Percentiles rank a stretch among this genome's conserved stretches.
phyloP scores from a whole-genome alignment of 1,140 invertebrate genomes.

The Cydia fagiglandana region DNA sequence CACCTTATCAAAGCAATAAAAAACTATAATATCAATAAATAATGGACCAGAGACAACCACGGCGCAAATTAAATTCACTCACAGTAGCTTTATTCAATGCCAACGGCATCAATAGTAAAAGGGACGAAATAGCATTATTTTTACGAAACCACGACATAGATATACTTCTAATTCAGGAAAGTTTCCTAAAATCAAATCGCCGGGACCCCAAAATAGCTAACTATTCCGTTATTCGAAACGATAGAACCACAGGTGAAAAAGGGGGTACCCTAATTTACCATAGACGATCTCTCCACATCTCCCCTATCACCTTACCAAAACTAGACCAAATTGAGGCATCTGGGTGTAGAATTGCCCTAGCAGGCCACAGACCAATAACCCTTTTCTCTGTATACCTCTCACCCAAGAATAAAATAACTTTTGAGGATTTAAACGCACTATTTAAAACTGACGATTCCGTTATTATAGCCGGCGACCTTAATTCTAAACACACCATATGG shows the following conservation, averaged over 20 bases:
- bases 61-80: background rate
- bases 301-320: too few relatives aligned
- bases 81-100: conserved; percentile 4
- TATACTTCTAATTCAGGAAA: conserved; percentile 1
- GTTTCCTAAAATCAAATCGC: background rate
- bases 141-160: background rate
- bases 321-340: too few relatives aligned
- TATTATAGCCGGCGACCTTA: conserved; percentile 5
- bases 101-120: background rate
- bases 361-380: background rate
- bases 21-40: too few relatives aligned
- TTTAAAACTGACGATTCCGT: background rate
- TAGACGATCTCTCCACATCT: too few relatives aligned
- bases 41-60: background rate
- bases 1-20: too few relatives aligned
- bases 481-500: background rate
- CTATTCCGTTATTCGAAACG: background rate
- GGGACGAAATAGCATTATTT: background rate
- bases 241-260: background rate
- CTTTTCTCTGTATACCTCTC: background rate
- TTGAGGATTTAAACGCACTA: background rate
- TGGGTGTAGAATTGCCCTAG: background rate
- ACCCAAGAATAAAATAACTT: background rate
- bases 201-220: background rate
- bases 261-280: too few relatives aligned